These are phyloP conservation scores for Musca vetustissima DNA, from an alignment of 1,140 invertebrate genomes.

Conservation along the genomic window DNA sequence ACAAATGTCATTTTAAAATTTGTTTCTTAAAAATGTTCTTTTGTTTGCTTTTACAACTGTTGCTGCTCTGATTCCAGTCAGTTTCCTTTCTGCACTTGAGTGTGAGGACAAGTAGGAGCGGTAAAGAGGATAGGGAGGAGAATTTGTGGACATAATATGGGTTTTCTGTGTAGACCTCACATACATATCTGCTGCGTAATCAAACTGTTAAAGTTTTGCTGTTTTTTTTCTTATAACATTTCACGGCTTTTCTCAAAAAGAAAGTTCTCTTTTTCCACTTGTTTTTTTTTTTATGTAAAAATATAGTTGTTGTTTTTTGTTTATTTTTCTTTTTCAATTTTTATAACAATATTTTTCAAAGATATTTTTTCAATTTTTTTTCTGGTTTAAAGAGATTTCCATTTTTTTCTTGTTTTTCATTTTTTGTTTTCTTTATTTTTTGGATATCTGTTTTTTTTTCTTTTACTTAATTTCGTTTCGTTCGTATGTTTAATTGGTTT, in stretches of 20 bases:
- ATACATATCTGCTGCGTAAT: too few relatives aligned
- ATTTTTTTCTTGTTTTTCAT: constrained; percentile 17
- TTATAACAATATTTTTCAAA: constrained; percentile 20
- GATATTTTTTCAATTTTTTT: constrained; percentile 15
- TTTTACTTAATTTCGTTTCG: constrained; percentile 13
- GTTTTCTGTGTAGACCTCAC: too few relatives aligned
- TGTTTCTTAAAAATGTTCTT: constrained; percentile 6
- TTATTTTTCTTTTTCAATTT: constrained; percentile 11
- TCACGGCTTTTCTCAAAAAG: constrained; percentile 3
- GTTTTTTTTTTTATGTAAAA: constrained; percentile 9
- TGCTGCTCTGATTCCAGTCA: constrained; percentile 6
- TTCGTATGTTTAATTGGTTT: not conserved
- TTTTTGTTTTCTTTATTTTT: constrained; percentile 5
- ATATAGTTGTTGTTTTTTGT: constrained; percentile 22
- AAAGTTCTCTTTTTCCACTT: not conserved
- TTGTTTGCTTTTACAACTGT: not conserved
- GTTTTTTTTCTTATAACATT: not conserved
- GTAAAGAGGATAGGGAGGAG: too few relatives aligned
- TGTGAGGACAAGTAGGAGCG: too few relatives aligned
- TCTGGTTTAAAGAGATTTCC: constrained; percentile 12
- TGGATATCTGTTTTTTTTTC: not conserved
- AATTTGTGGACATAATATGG: too few relatives aligned
- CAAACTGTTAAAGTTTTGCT: not conserved
- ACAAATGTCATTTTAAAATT: not conserved
- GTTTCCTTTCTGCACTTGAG: not conserved